Conservation (phyloP, 1,140 invertebrate species). For the Thalassaphorura encarpata region DNA sequence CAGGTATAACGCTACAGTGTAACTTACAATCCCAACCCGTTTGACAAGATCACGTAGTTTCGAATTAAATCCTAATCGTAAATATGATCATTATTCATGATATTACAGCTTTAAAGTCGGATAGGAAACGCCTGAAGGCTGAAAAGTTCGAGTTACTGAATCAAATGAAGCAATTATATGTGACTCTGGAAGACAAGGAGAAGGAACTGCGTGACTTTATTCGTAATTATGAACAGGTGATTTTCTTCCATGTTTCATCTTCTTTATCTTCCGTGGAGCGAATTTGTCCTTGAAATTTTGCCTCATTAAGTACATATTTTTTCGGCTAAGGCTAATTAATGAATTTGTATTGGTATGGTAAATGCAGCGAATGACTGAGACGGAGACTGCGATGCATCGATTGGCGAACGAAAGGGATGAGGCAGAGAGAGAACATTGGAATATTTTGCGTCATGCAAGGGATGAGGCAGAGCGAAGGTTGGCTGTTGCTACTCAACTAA, state of each 20-base stretch:
- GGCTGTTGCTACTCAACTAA: constrained; percentile 71
- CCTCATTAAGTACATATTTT: no score
- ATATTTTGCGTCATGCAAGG: constrained; percentile 69
- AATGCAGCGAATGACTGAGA: constrained; percentile 64
- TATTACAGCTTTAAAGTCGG: constrained; percentile 60
- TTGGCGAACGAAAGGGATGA: constrained; percentile 68
- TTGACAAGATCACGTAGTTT: no score
- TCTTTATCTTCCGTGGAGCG: not conserved
- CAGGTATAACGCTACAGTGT: constrained; percentile 45
- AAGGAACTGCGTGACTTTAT: constrained; percentile 87
- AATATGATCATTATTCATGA: not conserved
- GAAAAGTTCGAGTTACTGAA: constrained; percentile 88
- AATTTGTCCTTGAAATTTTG: constrained; percentile 9
- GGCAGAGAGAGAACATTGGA: constrained; percentile 76
- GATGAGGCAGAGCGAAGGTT: constrained; percentile 48
- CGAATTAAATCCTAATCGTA: no score
- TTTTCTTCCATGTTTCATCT: not conserved
- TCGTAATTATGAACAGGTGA: constrained; percentile 80
- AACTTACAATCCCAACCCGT: constrained; percentile 38
- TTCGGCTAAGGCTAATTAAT: no score
- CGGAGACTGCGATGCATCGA: constrained; percentile 57
- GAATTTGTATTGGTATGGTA: no score
- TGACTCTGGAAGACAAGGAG: constrained; percentile 87
- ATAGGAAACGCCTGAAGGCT: constrained; percentile 78
- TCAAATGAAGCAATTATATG: constrained; percentile 90